Evolutionary conservation across 1,140 invertebrate genomes (phyloP), one percentile per base, ranked within the genome.

Genomic region (Drosophila triauraria): DNA sequence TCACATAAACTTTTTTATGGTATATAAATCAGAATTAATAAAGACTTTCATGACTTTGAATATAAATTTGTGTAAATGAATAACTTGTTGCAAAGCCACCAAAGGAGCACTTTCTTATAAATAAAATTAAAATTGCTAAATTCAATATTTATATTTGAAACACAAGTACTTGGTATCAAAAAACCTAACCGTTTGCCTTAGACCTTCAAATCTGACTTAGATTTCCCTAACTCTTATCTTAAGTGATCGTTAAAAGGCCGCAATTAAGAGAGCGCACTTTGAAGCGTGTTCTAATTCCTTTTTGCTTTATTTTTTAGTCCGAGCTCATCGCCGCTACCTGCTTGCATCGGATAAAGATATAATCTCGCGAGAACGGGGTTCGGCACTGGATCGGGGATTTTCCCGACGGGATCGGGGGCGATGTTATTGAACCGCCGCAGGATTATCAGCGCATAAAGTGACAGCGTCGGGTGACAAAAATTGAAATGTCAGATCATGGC

Each of bases 401-500:
- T 71, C 69, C 69, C 51, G 25, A 47, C 13, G 68, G 68, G 50
- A 48, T 40, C 43, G 10, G 32, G n/a, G 9, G 30, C 38, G 15
- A 43, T 42, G 69, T 72, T 72, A 59, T 72, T 72, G 69, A 72
- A 72, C 69, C 13, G 38, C n/a, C 23, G 30, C 38, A 71, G 69
- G 53, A 72, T 71, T 72, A 72, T 72, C 69, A 51, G 69, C 58
- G 30, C 44, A 43, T 71, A 7, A 48, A 60, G 40, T 54, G 71
- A 75, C 51, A 75, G 40, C 8, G 40, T 10, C 25, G 61, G 56
- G 13, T 59, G 72, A 77, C 61, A 61, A 38, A 60, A 56, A 62
- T 69, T 69, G 56, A 77, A 77, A 69, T 44, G 56, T 68, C 75
- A 78, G 53, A 72, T 72, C 69, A 71, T 60, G 71, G 69, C 4